Percentiles rank a stretch among this genome's conserved stretches.
Conservation (phyloP, 2,888 invertebrate species). For the Metallyticus violacea region DNA sequence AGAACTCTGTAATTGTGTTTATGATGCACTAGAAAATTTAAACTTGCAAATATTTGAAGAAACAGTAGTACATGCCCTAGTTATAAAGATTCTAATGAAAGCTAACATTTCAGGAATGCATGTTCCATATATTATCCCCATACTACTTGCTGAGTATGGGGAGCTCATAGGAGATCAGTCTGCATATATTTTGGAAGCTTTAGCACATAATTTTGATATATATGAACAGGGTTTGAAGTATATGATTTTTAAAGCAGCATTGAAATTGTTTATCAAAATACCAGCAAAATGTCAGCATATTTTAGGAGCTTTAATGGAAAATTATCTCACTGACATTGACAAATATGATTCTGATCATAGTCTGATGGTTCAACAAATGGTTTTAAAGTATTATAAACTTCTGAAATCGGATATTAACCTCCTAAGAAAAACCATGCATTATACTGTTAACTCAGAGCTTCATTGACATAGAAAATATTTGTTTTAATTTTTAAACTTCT, state of each 20-base stretch:
- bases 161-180: conserved; percentile 14
- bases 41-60: background rate
- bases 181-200: conserved; percentile 20
- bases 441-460: background rate
- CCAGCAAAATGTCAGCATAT: conserved; percentile 32
- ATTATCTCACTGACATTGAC: conserved; percentile 19
- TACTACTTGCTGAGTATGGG: conserved; percentile 22
- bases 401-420: conserved; percentile 19
- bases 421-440: conserved; percentile 3
- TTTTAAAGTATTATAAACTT: conserved; percentile 21
- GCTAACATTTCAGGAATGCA: background rate
- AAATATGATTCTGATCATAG: background rate
- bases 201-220: conserved; percentile 18
- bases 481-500: too few relatives aligned
- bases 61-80: background rate
- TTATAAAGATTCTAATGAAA: conserved; percentile 19
- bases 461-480: too few relatives aligned
- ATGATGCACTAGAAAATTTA: conserved; percentile 15
- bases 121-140: conserved; percentile 15
- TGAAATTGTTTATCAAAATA: conserved; percentile 30
- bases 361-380: conserved; percentile 2
- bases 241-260: conserved; percentile 26
- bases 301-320: conserved; percentile 31
- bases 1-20: conserved; percentile 8
- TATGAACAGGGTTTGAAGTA: conserved; percentile 23